These are phyloP conservation scores for Mesembrinibis cayennensis DNA, from an alignment of 2,113 vertebrate genomes.

Conservation along the genomic window DNA sequence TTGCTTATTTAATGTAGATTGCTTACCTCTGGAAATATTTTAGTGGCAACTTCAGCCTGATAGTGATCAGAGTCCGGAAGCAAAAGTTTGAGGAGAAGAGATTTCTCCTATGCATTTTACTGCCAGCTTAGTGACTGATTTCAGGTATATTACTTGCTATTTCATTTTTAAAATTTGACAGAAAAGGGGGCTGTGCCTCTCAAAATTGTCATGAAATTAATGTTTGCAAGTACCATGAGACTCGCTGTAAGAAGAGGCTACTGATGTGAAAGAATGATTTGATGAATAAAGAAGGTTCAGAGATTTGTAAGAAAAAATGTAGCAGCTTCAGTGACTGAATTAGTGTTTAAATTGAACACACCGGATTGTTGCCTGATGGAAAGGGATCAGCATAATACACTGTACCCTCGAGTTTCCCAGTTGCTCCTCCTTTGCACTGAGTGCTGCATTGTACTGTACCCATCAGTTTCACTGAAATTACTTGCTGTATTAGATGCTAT, in stretches of 20 bases:
- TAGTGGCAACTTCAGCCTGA: background rate
- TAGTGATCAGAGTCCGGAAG: background rate
- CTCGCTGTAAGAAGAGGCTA: background rate
- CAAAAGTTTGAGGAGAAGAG: background rate
- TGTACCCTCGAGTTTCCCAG: background rate
- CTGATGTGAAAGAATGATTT: background rate
- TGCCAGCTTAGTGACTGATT: background rate
- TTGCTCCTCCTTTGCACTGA: background rate
- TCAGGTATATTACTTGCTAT: background rate
- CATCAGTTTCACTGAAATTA: background rate
- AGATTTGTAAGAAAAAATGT: background rate
- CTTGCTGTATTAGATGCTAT: background rate
- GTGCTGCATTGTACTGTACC: rapidly evolving
- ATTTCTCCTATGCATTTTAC: background rate
- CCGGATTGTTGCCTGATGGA: background rate
- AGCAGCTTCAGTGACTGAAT: background rate
- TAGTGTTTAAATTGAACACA: background rate
- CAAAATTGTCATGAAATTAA: background rate
- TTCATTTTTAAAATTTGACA: background rate
- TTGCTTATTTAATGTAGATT: background rate
- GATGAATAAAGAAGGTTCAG: background rate
- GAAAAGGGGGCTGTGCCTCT: background rate
- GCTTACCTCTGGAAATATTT: background rate
- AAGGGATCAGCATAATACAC: background rate
- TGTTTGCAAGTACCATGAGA: background rate